Percentiles rank a stretch among this genome's conserved stretches.
phyloP scores from a whole-genome alignment of 2,797 vertebrate species.

The Lutjanus campechanus region DNA sequence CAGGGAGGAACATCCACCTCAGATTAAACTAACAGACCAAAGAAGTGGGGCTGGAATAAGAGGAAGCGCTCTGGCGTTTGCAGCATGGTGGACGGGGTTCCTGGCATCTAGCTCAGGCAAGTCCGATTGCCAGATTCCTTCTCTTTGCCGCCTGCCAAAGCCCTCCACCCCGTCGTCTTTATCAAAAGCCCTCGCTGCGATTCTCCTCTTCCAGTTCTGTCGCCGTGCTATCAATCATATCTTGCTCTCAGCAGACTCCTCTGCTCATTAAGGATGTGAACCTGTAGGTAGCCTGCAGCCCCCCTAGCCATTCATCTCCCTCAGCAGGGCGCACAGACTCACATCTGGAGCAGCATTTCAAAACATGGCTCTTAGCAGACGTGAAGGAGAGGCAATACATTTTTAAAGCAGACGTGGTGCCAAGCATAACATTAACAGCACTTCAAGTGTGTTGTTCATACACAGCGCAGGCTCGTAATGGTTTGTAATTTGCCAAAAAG shows the following conservation, averaged over 20 bases:
- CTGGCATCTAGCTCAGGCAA: slow-evolving; percentile 54
- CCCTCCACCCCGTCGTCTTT: slow-evolving; percentile 60
- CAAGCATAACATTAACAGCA: slow-evolving; percentile 45
- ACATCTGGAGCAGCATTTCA: slow-evolving; percentile 77
- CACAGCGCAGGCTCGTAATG: slow-evolving; percentile 9
- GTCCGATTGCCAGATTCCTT: slow-evolving; percentile 73
- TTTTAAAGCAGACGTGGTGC: slow-evolving; percentile 56
- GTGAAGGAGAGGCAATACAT: slow-evolving; percentile 42
- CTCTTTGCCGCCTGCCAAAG: slow-evolving; percentile 63
- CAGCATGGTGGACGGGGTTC: slow-evolving; percentile 52
- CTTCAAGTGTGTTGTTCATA: slow-evolving; percentile 36
- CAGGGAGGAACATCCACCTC: slow-evolving; percentile 68
- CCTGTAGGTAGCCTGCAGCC: slow-evolving; percentile 78
- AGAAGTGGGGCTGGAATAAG: slow-evolving; percentile 42
- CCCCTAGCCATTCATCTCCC: slow-evolving; percentile 75
- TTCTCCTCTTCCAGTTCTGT: slow-evolving; percentile 62
- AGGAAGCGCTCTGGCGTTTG: slow-evolving; percentile 53
- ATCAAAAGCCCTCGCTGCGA: slow-evolving; percentile 70
- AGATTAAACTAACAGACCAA: slow-evolving; percentile 52
- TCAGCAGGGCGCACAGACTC: slow-evolving; percentile 67
- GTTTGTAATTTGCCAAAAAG: slow-evolving; percentile 35
- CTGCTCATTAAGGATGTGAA: slow-evolving; percentile 79
- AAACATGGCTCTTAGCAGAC: slow-evolving; percentile 69
- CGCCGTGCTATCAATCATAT: slow-evolving; percentile 77
- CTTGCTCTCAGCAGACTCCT: slow-evolving; percentile 76